Conservation (phyloP, 2,113 vertebrate genomes). For the Osmerus eperlanus region DNA sequence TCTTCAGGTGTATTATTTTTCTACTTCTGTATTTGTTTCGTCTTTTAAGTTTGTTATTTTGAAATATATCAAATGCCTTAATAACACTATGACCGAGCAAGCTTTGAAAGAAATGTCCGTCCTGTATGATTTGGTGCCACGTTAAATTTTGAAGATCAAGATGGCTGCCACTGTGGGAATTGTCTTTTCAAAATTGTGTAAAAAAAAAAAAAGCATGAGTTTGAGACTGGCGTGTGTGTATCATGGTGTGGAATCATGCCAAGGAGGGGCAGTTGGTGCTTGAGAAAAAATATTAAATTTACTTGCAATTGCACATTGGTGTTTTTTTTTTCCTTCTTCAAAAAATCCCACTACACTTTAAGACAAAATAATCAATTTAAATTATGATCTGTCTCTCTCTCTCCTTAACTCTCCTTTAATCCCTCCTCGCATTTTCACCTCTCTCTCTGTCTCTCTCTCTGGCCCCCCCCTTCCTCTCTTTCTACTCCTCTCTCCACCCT, state of each 20-base stretch:
- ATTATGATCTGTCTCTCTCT: background rate
- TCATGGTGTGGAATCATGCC: slow-evolving; percentile 32
- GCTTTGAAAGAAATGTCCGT: background rate
- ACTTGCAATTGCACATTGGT: slow-evolving; percentile 11
- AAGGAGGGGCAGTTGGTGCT: slow-evolving; percentile 50
- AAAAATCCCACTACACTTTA: no score
- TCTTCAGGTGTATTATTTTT: slow-evolving; percentile 67
- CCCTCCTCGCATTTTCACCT: background rate
- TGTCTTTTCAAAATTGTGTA: slow-evolving; percentile 51
- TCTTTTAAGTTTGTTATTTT: background rate
- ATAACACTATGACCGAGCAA: no score
- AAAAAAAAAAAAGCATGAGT: slow-evolving; percentile 48
- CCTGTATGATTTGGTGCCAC: slow-evolving; percentile 17
- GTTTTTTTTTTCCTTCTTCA: slow-evolving; percentile 23
- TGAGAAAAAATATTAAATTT: slow-evolving; percentile 42
- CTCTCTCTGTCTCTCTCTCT: background rate
- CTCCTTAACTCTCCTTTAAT: background rate
- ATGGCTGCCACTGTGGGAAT: background rate
- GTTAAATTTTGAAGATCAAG: slow-evolving; percentile 4
- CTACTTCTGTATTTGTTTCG: slow-evolving; percentile 51
- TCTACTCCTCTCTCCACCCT: background rate
- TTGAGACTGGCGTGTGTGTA: slow-evolving; percentile 41
- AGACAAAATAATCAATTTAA: background rate
- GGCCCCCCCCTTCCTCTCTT: background rate
- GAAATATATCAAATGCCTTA: no score